Evolutionary conservation across 1,140 invertebrate genomes (phyloP).

Genomic region (Neodiprion lecontei): DNA sequence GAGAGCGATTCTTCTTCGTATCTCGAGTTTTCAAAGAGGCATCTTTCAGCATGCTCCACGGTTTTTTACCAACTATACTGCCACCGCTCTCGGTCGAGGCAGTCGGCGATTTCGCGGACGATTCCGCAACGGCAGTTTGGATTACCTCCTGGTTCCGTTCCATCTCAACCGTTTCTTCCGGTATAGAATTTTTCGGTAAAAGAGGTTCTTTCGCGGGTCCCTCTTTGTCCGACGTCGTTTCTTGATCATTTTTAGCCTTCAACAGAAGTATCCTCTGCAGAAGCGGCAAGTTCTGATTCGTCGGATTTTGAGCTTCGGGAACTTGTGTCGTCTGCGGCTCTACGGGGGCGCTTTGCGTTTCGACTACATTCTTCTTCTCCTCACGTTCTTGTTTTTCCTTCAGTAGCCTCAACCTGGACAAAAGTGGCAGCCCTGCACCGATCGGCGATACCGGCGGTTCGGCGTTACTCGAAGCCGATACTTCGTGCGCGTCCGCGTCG

Average conservation of each 20-base stretch:
- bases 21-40: constrained; percentile 45
- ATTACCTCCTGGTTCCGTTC: constrained; percentile 8
- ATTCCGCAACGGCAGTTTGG: constrained; percentile 12
- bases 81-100: constrained; percentile 32
- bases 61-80: constrained; percentile 40
- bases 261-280: constrained; percentile 80
- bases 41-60: constrained; percentile 58
- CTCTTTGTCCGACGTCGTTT: constrained; percentile 52
- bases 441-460: constrained; percentile 68
- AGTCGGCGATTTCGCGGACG: constrained; percentile 9
- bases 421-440: constrained; percentile 81
- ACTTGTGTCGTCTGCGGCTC: constrained; percentile 18
- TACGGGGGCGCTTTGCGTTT: constrained; percentile 36
- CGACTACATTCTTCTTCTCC: constrained; percentile 65
- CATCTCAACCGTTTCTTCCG: constrained; percentile 9
- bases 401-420: constrained; percentile 77
- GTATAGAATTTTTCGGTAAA: constrained; percentile 38
- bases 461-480: constrained; percentile 1
- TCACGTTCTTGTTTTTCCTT: constrained; percentile 84
- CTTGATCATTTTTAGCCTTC: constrained; percentile 80
- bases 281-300: constrained; percentile 72
- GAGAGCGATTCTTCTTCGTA: constrained; percentile 33
- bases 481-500: constrained; percentile 32
- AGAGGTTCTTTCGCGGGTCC: constrained; percentile 44
- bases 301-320: constrained; percentile 51